Base-by-base conservation (phyloP, 2,797 vertebrate genomes). In the Macroramphosus scolopax region DNA sequence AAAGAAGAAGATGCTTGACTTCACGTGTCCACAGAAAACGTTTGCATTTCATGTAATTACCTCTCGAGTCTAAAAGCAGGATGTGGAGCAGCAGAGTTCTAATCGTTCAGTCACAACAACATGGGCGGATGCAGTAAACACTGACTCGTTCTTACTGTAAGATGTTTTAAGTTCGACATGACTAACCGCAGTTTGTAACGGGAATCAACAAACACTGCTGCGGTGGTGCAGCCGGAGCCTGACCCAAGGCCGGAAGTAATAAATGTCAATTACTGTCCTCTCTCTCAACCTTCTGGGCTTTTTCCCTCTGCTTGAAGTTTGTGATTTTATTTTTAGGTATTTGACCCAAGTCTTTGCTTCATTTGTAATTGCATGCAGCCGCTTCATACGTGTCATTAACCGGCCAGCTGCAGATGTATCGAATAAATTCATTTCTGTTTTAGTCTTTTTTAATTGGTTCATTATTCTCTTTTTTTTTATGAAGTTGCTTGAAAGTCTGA, bases 171-270 rank as follows among this genome's bases (percentile, higher is more conserved):
- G 56, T 51, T 56, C 26, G 59, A 78, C 72, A 68, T 37, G 73
- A 77, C 71, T 60, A 40, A 79, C 75, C 81, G 63, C 78, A 80
- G 16, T 50, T 43, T 52, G 56, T 60, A 72, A 70, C 44, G 63
- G 57, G 66, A 62, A 72, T 54, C 47, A 64, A 74, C 62, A 73
- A 71, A 69, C 61, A 40, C 20, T 30, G 47, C 60, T 50, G 76
- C 13, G 18, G 55, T 53, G 54, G 58, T 50, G 55, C 48, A 59
- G 59, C 64, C 26, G 3, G 64, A 42, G 33, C 36, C 36, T 24
- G 10, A 68, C 62, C 59, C 42, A 15, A 53, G 65, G 53, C 52
- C 61, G 65, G 78, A 81, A 76, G 72, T 56, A 56, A 75, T 74
- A 68, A 64, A 70, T 72, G 55, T 55, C 48, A 54, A 49, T 67